These are phyloP conservation scores for Ornithoptera priamus DNA, from an alignment of 2,888 invertebrate genomes.

Conservation along the genomic window DNA sequence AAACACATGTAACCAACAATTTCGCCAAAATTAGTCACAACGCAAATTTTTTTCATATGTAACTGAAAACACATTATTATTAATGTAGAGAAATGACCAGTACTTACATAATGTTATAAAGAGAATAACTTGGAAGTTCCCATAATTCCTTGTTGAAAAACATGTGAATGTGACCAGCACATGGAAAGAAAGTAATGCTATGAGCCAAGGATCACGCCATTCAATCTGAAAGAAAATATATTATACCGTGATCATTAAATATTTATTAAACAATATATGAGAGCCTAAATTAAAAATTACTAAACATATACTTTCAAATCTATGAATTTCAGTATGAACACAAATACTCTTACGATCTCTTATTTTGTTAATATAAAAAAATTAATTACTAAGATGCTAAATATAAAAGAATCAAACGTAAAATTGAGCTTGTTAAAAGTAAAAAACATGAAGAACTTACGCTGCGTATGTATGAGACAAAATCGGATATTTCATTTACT, in stretches of 20 bases:
- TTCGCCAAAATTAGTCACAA: background rate
- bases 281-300: background rate
- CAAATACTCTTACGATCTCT: background rate
- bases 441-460: constrained; percentile 78
- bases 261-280: background rate
- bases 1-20: no score
- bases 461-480: constrained; percentile 88
- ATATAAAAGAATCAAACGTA: background rate
- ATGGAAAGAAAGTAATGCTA: constrained; percentile 87
- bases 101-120: constrained; percentile 90
- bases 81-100: constrained; percentile 7
- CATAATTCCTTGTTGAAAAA: constrained; percentile 89
- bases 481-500: constrained; percentile 87
- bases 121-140: constrained; percentile 91
- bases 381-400: background rate
- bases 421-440: background rate
- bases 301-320: background rate
- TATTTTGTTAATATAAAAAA: background rate
- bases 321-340: background rate
- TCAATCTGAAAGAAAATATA: constrained; percentile 84
- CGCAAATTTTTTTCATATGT: background rate
- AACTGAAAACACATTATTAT: background rate
- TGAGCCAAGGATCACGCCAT: constrained; percentile 94
- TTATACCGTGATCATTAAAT: background rate
- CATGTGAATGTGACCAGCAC: constrained; percentile 88